These are phyloP conservation scores for Apostichopus parvimensis DNA, from an alignment of 35 echinoderm and acorn worm species.

Conservation along the genomic window DNA sequence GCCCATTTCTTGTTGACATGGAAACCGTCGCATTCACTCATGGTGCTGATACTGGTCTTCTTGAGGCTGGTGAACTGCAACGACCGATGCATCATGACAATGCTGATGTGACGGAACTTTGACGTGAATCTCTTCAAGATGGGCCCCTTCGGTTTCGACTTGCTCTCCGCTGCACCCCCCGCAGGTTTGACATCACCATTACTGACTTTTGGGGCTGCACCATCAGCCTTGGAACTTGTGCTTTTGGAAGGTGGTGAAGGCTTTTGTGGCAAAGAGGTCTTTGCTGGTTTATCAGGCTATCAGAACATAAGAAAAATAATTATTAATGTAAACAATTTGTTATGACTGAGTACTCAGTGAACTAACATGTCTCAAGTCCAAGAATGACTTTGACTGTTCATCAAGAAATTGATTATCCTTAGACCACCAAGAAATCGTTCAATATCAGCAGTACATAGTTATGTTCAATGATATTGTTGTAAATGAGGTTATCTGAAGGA, in stretches of 20 bases:
- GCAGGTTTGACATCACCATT: neutral
- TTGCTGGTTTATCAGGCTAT: conserved; percentile 19
- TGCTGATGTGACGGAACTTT: conserved; percentile 79
- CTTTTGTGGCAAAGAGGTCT: neutral
- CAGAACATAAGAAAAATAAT: neutral
- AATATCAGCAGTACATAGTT: too few relatives aligned
- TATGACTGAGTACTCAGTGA: too few relatives aligned
- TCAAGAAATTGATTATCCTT: too few relatives aligned
- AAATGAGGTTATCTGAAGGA: too few relatives aligned
- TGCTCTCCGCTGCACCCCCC: neutral
- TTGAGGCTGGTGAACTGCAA: conserved; percentile 75
- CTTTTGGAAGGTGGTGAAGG: neutral
- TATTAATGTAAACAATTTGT: too few relatives aligned
- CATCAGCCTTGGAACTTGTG: too few relatives aligned
- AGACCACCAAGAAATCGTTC: too few relatives aligned
- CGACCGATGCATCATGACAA: conserved; percentile 50
- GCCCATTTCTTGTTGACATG: conserved; percentile 89
- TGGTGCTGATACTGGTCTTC: conserved; percentile 77
- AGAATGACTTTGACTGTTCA: too few relatives aligned
- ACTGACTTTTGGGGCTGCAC: neutral
- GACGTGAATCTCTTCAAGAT: conserved; percentile 53
- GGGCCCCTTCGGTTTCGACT: conserved; percentile 41
- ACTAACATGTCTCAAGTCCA: too few relatives aligned
- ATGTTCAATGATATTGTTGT: too few relatives aligned
- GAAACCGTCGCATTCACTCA: conserved; percentile 98